phyloP scores from a whole-genome alignment of 2,888 invertebrate species.

The Hyposoter didymator region DNA sequence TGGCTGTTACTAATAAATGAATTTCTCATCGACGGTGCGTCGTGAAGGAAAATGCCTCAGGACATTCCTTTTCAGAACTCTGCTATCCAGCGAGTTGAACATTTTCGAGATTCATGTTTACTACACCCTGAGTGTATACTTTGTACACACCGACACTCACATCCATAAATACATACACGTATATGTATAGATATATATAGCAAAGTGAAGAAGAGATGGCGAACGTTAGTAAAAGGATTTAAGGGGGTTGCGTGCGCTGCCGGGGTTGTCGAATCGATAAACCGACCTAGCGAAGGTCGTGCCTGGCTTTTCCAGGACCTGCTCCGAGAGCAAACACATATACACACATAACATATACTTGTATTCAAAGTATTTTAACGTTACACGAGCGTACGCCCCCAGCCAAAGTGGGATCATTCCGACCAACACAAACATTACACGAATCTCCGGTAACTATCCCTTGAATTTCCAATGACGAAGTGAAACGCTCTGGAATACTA shows the following conservation, averaged over 20 bases:
- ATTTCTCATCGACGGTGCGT: background rate
- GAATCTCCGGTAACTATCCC: conserved; percentile 32
- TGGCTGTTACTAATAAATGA: background rate
- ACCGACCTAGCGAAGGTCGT: conserved; percentile 65
- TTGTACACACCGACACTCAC: background rate
- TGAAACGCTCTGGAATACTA: conserved; percentile 1
- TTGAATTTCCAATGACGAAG: conserved; percentile 51
- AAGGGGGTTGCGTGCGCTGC: conserved; percentile 66
- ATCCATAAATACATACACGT: conserved; percentile 1
- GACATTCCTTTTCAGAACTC: background rate
- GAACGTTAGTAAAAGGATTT: conserved; percentile 40
- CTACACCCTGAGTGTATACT: background rate
- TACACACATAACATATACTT: background rate
- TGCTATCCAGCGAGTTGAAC: background rate
- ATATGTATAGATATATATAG: conserved; percentile 19
- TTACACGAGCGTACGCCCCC: conserved; percentile 7
- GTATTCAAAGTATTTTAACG: conserved; percentile 33
- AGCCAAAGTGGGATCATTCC: conserved; percentile 7
- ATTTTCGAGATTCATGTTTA: background rate
- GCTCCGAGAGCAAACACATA: conserved; percentile 14
- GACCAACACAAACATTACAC: conserved; percentile 28
- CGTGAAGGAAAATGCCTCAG: background rate
- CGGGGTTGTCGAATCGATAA: conserved; percentile 61
- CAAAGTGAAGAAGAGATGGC: conserved; percentile 1
- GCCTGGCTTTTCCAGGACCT: conserved; percentile 66